phyloP scores from a whole-genome alignment of 1,140 invertebrate genomes.

The Protaetia brevitarsis region DNA sequence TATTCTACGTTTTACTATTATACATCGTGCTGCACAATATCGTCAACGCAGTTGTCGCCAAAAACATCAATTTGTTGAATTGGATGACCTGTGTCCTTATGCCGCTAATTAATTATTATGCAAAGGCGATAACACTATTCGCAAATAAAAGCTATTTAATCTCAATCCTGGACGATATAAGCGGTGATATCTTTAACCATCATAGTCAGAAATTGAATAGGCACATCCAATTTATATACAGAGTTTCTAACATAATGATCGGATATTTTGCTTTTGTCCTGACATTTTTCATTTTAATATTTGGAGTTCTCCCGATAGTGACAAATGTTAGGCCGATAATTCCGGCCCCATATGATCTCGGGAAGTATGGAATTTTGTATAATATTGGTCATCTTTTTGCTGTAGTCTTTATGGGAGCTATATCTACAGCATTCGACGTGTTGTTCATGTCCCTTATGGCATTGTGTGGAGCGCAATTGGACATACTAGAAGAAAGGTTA shows the following conservation, averaged over 20 bases:
- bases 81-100: not conserved
- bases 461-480: not conserved
- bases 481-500: not conserved
- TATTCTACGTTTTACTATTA: not conserved
- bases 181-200: not conserved
- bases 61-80: not conserved
- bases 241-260: not conserved
- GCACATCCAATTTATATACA: not conserved
- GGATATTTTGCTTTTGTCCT: not conserved
- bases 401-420: not conserved
- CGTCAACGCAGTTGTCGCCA: constrained; percentile 43
- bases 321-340: not conserved
- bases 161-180: not conserved
- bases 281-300: not conserved
- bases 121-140: not conserved
- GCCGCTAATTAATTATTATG: not conserved
- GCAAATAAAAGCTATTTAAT: not conserved
- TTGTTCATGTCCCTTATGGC: not conserved
- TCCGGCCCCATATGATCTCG: not conserved
- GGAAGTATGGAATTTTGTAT: not conserved
- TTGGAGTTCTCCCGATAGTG: not conserved
- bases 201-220: not conserved
- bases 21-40: not conserved
- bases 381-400: not conserved
- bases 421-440: not conserved